Conservation (phyloP, 2,113 vertebrate genomes). For the Sardina pilchardus region DNA sequence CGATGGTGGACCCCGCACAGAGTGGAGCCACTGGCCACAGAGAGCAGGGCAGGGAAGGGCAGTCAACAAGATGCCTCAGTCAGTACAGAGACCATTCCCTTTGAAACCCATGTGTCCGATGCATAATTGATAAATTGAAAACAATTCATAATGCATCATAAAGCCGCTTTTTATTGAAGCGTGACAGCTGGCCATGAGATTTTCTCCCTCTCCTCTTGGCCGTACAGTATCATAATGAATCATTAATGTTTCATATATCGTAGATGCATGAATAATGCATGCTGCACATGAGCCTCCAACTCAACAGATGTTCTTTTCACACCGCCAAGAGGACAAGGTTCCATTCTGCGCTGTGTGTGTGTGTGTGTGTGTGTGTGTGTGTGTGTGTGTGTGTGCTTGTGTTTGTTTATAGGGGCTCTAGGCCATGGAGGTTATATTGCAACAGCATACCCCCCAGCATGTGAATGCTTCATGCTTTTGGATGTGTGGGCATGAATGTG, state of each 20-base stretch:
- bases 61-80: not conserved
- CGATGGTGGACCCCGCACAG: not conserved
- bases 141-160: constrained; percentile 16
- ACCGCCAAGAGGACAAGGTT: not conserved
- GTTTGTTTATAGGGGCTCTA: not conserved
- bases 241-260: not conserved
- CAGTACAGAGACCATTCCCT: not conserved
- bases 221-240: constrained; percentile 13
- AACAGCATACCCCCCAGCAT: not conserved
- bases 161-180: constrained; percentile 9
- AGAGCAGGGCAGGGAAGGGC: not conserved
- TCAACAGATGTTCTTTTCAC: constrained; percentile 2
- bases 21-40: not conserved
- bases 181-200: constrained; percentile 6
- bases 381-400: not conserved
- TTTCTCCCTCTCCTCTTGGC: not conserved
- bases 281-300: not conserved
- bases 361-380: not conserved
- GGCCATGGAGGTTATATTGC: not conserved
- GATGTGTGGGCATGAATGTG: not conserved
- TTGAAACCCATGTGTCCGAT: constrained; percentile 8
- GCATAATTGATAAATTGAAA: constrained; percentile 10
- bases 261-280: not conserved
- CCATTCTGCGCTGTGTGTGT: not conserved
- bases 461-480: not conserved